Evolutionary conservation across 2,113 vertebrate genomes (phyloP).

Genomic region (Eulemur macaco): DNA sequence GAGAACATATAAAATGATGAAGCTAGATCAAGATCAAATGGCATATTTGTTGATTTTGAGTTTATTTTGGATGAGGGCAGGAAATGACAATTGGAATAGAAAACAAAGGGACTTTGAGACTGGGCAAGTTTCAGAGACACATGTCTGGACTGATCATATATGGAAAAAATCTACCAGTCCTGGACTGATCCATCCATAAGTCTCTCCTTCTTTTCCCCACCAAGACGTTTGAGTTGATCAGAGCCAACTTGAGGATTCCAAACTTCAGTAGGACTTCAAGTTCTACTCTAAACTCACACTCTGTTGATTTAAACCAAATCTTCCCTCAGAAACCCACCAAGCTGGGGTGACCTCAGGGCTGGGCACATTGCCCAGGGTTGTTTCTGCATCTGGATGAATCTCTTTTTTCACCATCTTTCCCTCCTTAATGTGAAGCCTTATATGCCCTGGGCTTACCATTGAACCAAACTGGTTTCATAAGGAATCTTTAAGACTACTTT

Average conservation of each 20-base stretch:
- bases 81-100: neutral
- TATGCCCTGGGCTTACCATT: neutral
- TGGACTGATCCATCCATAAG: neutral
- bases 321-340: neutral
- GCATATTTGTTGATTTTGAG: neutral
- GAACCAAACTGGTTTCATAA: neutral
- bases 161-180: neutral
- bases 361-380: neutral
- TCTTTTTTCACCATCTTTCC: neutral
- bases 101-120: neutral
- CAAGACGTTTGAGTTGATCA: neutral
- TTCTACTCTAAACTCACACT: neutral
- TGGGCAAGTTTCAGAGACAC: neutral
- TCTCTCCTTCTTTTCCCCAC: neutral
- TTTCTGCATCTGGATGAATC: neutral
- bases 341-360: neutral
- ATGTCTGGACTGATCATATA: neutral
- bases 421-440: neutral
- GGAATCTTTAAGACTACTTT: neutral
- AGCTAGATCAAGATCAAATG: neutral
- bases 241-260: neutral
- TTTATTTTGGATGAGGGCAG: neutral
- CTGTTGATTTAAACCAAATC: neutral
- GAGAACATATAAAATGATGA: neutral
- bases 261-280: neutral